Evolutionary conservation across 2,888 invertebrate species (phyloP).

Genomic region (Tyria jacobaeae): DNA sequence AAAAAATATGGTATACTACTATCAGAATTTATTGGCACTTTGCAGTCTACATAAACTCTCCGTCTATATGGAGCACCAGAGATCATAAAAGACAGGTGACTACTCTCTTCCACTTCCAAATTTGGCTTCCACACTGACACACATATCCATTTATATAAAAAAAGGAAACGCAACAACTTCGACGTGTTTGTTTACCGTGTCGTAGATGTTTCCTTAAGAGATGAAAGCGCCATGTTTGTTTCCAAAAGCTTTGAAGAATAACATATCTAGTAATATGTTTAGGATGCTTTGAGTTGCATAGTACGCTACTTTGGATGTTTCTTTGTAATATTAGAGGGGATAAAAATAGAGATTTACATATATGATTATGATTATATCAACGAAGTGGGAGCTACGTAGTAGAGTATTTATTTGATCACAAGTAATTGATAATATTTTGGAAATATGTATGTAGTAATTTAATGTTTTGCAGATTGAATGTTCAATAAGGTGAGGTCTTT

Average conservation of each 20-base stretch:
- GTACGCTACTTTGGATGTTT: conserved; percentile 12
- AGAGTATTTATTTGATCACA: too few species aligned
- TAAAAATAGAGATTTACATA: background rate
- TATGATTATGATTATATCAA: background rate
- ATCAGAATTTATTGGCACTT: too few species aligned
- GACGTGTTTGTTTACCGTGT: conserved; percentile 43
- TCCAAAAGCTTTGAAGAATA: conserved; percentile 18
- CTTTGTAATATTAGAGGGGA: conserved; percentile 11
- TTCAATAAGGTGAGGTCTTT: too few species aligned
- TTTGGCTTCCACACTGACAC: conserved; percentile 18
- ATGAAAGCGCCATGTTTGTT: conserved; percentile 36
- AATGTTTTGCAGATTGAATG: too few species aligned
- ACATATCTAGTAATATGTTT: conserved; percentile 29
- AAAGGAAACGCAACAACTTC: conserved; percentile 34
- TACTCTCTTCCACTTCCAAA: conserved; percentile 11
- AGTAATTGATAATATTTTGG: too few species aligned
- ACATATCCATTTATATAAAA: conserved; percentile 36
- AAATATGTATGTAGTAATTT: too few species aligned
- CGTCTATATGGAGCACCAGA: too few species aligned
- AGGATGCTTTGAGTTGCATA: conserved; percentile 19
- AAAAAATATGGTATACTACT: too few species aligned
- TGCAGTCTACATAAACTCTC: too few species aligned
- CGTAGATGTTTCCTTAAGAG: conserved; percentile 35
- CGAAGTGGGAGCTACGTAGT: background rate
- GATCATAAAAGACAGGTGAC: conserved; percentile 14